phyloP scores from a whole-genome alignment of 2,113 vertebrate genomes.

The Melanerpes aurifrons region DNA sequence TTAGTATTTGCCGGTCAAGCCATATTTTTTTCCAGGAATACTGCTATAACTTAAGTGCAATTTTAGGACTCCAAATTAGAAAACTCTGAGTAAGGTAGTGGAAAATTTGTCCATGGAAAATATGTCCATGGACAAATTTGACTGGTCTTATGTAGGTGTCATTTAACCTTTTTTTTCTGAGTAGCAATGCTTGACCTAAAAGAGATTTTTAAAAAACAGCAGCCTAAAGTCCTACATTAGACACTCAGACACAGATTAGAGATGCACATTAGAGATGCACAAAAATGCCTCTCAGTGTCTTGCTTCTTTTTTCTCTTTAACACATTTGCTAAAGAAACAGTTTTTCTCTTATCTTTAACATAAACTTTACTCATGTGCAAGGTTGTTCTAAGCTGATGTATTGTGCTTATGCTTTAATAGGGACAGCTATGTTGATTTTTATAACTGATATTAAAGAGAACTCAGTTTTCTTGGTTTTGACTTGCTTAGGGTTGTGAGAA shows the following conservation, averaged over 20 bases:
- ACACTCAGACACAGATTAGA: not conserved
- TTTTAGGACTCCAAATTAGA: not conserved
- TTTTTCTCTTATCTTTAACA: not conserved
- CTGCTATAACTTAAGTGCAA: not conserved
- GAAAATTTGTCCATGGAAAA: not conserved
- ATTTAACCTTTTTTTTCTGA: not conserved
- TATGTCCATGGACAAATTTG: not conserved
- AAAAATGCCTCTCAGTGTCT: not conserved
- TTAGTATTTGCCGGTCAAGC: not conserved
- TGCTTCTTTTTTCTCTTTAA: not conserved
- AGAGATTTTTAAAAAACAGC: not conserved
- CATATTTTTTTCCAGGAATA: not conserved
- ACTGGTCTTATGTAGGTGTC: not conserved
- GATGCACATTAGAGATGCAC: not conserved
- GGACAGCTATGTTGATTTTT: not conserved
- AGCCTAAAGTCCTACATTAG: not conserved
- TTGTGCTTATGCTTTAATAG: not conserved
- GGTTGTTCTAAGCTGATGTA: not conserved
- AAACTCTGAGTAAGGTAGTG: not conserved
- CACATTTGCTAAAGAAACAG: not conserved
- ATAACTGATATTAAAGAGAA: not conserved
- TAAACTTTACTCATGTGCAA: not conserved
- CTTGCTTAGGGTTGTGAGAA: not conserved
- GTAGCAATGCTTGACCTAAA: not conserved
- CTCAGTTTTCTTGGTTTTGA: not conserved